These are phyloP conservation scores for Xiphophorus birchmanni DNA, from an alignment of 2,797 vertebrate species.

Conservation along the genomic window DNA sequence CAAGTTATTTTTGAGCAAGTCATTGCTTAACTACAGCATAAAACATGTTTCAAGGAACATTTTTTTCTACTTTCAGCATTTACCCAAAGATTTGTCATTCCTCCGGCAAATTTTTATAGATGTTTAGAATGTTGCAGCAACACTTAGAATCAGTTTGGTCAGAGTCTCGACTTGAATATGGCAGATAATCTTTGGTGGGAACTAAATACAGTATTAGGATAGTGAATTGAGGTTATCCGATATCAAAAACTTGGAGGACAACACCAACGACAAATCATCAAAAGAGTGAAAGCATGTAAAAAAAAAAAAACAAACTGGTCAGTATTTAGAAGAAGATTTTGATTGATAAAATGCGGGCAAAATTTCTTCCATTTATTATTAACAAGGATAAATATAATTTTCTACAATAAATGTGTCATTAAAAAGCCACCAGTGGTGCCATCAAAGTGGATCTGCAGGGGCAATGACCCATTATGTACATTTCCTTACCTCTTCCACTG, in stretches of 20 bases:
- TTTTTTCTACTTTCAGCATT: background rate
- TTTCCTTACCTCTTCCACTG: background rate
- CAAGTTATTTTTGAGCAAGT: background rate
- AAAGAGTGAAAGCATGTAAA: background rate
- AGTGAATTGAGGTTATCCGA: background rate
- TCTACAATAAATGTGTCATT: too few relatives aligned
- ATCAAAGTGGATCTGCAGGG: background rate
- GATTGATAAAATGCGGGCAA: background rate
- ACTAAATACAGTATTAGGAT: background rate
- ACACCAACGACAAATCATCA: background rate
- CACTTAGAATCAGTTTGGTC: background rate
- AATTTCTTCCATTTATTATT: too few relatives aligned
- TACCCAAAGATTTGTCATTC: too few relatives aligned
- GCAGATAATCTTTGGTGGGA: background rate
- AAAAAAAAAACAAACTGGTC: background rate
- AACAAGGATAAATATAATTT: too few relatives aligned
- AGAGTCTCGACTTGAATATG: background rate
- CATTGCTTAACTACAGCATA: background rate
- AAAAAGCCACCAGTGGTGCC: too few relatives aligned
- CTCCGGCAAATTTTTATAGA: background rate
- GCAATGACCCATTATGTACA: background rate
- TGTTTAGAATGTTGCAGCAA: too few relatives aligned
- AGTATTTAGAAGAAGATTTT: background rate
- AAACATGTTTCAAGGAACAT: background rate
- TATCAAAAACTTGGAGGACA: background rate